These are phyloP conservation scores for Atta colombica DNA, from an alignment of 1,140 invertebrate genomes.

Conservation along the genomic window DNA sequence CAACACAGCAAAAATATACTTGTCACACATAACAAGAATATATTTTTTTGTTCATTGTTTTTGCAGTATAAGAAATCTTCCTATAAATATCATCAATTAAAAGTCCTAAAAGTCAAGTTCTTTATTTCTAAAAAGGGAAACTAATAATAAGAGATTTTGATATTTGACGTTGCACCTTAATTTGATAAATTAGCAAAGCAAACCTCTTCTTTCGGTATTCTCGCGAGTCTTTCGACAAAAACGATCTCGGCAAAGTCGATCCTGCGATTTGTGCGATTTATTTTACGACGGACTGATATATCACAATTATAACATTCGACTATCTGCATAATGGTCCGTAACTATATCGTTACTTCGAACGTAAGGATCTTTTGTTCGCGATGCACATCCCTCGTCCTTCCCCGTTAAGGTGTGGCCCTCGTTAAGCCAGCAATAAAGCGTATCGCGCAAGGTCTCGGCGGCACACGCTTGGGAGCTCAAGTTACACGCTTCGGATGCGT, in stretches of 20 bases:
- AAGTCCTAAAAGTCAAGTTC: not conserved
- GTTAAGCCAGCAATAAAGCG: constrained; percentile 74
- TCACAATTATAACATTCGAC: constrained; percentile 68
- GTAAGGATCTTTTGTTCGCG: constrained; percentile 72
- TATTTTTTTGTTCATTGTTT: not conserved
- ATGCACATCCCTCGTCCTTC: constrained; percentile 64
- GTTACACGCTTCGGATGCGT: constrained; percentile 66
- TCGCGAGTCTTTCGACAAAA: constrained; percentile 1
- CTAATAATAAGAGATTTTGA: not conserved
- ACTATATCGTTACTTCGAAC: constrained; percentile 71
- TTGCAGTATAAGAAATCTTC: not conserved
- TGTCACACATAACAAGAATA: not conserved
- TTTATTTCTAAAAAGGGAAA: not conserved
- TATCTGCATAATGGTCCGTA: constrained; percentile 73
- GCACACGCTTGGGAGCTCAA: constrained; percentile 53
- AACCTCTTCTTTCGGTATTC: not conserved
- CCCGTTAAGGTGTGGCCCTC: constrained; percentile 71
- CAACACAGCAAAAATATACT: too few relatives aligned
- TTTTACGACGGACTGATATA: not conserved
- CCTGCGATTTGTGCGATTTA: not conserved
- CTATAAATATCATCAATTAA: not conserved
- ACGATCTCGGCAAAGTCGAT: not conserved
- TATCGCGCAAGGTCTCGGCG: constrained; percentile 69
- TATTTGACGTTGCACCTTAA: not conserved
- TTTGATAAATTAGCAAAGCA: not conserved